A percentile compares a stretch with the other conserved stretches of the same genome.
phyloP scores from a whole-genome alignment of 2,113 vertebrate genomes.

The Picathartes gymnocephalus region DNA sequence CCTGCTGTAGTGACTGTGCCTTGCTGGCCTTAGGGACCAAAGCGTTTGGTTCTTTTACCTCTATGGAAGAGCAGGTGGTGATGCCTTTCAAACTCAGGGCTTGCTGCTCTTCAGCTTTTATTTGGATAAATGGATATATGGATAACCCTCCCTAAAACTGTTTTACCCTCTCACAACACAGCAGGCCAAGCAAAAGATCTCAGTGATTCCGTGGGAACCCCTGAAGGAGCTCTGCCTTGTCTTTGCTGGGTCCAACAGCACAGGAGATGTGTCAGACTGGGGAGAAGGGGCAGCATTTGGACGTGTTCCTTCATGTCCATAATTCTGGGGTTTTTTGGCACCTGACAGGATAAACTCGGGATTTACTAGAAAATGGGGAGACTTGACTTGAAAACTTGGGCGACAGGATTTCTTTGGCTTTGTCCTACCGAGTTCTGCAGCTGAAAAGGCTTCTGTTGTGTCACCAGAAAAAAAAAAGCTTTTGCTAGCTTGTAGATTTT shows the following conservation, averaged over 20 bases:
- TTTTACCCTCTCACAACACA: background rate
- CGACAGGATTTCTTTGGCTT: background rate
- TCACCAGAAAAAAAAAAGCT: background rate
- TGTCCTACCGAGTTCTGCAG: background rate
- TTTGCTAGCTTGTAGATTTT: background rate
- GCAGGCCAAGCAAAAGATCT: background rate
- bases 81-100: background rate
- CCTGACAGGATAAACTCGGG: background rate
- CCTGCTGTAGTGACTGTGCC: background rate
- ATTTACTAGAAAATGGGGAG: background rate
- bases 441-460: background rate
- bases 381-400: background rate
- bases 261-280: background rate
- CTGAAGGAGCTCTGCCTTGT: background rate
- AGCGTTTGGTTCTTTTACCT: background rate
- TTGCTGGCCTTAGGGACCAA: background rate
- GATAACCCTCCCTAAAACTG: background rate
- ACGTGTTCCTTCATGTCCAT: background rate
- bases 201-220: fast-evolving
- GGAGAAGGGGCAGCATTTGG: background rate
- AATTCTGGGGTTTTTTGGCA: background rate
- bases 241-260: background rate
- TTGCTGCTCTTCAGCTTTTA: background rate
- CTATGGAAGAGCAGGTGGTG: background rate
- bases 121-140: fast-evolving